Conservation (phyloP, 2,113 vertebrate genomes). For the Empidonax traillii region DNA sequence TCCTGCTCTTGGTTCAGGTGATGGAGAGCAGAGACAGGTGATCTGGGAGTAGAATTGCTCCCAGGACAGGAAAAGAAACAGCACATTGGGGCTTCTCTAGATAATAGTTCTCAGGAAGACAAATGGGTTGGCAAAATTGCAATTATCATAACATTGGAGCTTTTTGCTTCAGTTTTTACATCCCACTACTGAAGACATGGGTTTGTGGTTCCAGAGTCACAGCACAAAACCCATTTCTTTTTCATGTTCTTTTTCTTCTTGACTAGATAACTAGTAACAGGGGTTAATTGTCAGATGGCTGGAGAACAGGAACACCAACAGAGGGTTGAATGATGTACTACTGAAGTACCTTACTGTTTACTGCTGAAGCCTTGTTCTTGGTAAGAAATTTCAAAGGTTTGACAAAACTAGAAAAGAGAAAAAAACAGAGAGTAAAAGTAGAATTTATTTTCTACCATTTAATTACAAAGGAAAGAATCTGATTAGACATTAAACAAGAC, state of each 20-base stretch:
- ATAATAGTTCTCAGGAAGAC: background rate
- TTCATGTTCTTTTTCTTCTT: background rate
- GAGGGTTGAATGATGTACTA: background rate
- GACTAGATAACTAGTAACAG: background rate
- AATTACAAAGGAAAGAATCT: background rate
- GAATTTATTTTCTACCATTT: background rate
- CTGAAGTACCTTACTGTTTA: background rate
- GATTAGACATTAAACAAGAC: background rate
- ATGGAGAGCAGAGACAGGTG: background rate
- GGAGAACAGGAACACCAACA: background rate
- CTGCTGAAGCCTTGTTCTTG: background rate
- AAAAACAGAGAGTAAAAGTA: background rate
- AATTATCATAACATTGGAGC: accelerated
- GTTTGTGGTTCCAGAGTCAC: background rate
- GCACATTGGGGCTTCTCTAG: background rate
- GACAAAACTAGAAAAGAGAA: background rate
- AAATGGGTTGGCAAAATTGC: background rate
- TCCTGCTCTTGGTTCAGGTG: background rate
- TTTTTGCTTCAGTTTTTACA: background rate
- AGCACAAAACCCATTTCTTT: background rate
- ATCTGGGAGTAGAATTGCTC: background rate
- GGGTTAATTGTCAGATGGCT: background rate
- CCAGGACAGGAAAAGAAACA: background rate
- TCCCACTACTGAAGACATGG: background rate
- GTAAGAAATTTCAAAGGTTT: background rate